phyloP scores from a whole-genome alignment of 2,113 vertebrate genomes.

The Crotalus tigris region DNA sequence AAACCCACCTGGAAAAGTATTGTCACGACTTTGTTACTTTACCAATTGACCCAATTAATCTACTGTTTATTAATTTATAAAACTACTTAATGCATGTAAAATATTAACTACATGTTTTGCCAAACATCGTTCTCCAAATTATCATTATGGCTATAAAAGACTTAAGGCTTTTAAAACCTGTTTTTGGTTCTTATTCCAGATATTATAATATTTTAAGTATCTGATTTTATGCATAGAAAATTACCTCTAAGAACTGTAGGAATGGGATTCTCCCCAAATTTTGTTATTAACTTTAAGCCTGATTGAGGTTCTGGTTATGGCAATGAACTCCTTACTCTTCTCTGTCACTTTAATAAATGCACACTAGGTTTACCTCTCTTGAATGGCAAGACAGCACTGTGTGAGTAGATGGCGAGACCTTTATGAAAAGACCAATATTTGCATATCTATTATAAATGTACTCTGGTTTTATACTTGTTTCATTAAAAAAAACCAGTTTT shows the following conservation, averaged over 20 bases:
- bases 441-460: slow-evolving; percentile 80
- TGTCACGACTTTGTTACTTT: background rate
- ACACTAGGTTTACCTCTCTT: slow-evolving; percentile 50
- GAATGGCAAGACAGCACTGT: slow-evolving; percentile 62
- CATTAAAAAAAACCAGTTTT: slow-evolving; percentile 81
- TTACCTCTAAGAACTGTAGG: background rate
- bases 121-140: background rate
- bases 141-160: background rate
- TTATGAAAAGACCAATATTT: slow-evolving; percentile 85
- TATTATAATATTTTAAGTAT: slow-evolving; percentile 8
- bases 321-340: slow-evolving; percentile 40
- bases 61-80: background rate
- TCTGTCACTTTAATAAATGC: slow-evolving; percentile 60
- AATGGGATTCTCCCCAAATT: slow-evolving; percentile 41
- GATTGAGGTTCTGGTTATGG: slow-evolving; percentile 53
- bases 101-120: background rate
- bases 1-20: background rate
- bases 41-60: background rate
- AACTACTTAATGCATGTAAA: background rate
- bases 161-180: background rate
- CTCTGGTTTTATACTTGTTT: slow-evolving; percentile 77
- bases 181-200: slow-evolving; percentile 3
- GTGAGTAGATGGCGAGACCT: slow-evolving; percentile 75
- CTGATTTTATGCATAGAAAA: slow-evolving; percentile 28
- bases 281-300: background rate